Evolutionary conservation across 1,140 invertebrate genomes (phyloP).

Genomic region (Cherax destructor): DNA sequence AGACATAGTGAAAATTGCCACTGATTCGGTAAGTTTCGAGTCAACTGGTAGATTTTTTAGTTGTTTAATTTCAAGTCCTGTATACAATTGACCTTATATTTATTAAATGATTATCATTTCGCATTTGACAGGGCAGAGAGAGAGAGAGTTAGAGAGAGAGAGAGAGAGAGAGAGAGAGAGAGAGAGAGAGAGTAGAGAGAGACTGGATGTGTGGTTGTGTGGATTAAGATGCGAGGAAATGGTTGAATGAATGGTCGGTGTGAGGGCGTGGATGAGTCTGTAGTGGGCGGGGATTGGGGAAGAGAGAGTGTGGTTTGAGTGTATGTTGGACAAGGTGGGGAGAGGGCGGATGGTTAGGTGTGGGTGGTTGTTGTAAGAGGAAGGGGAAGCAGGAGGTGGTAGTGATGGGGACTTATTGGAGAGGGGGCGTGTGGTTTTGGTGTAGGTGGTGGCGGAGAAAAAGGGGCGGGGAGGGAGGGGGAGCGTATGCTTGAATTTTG

Average conservation of each 20-base stretch:
- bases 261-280: too few relatives aligned
- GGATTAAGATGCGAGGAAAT: too few relatives aligned
- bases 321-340: background rate
- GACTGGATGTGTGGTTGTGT: background rate
- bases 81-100: too few relatives aligned
- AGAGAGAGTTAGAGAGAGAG: background rate
- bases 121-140: background rate
- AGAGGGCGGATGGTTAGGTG: background rate
- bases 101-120: too few relatives aligned
- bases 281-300: background rate
- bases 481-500: background rate
- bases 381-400: background rate
- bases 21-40: too few relatives aligned
- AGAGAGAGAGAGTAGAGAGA: background rate
- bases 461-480: background rate
- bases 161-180: conserved; percentile 33
- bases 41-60: too few relatives aligned
- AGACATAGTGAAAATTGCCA: too few relatives aligned
- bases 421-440: background rate
- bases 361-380: background rate
- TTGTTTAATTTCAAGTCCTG: too few relatives aligned
- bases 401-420: too few relatives aligned
- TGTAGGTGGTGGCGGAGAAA: background rate
- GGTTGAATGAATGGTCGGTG: too few relatives aligned
- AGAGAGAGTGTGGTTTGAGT: background rate